Evolutionary conservation across 2,888 invertebrate species (phyloP), one percentile per base, ranked within the genome.

Genomic region (Pyrrhosoma nymphula): DNA sequence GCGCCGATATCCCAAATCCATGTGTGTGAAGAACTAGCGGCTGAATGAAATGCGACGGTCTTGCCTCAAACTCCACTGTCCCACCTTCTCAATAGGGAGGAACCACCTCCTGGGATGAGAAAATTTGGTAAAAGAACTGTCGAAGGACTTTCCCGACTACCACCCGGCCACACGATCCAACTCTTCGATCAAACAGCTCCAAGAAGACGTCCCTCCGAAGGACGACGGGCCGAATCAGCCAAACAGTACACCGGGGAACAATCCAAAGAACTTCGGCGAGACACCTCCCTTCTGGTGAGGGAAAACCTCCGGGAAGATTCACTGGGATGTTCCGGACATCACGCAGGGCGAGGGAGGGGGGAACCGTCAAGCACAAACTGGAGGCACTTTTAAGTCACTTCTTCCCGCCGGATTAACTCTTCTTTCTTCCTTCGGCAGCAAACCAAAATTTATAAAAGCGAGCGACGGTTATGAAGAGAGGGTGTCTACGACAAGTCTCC

Each of bases 1-100:
- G n/a, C 93, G 93, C 75, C 93, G 93, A 93, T 93, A 93, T 93
- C 93, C 93, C 69, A 93, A 93, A 93, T 93, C 93, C 93, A 93
- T 93, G 93, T 93, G 93, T 69, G 93, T 60, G 30, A 39, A 14
- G 14, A 30, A 26, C 82, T 82, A n/a, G 82, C 55, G 14, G 20
- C 35, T 39, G 39, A 4, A n/a, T 35, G 47, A 47, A 93, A 63
- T 23, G 18, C 10, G 14, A 47, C 30, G 60, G 35, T 35, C 90
- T 30, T 12, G 91, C 6, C 35, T 35, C 75, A 30, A 35, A 1
- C 75, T 35, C 10, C 35, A 26, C n/a, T 69, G n/a, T 69, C 18
- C 82, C 35, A 35, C 82, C 35, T n/a, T 35, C 35, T 12, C 82
- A 35, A 82, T 14, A 35, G 82, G 18, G 12, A 69, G n/a, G 26